These are phyloP conservation scores for Heliconius eleuchia DNA, from an alignment of 1,140 invertebrate species.

Conservation along the genomic window DNA sequence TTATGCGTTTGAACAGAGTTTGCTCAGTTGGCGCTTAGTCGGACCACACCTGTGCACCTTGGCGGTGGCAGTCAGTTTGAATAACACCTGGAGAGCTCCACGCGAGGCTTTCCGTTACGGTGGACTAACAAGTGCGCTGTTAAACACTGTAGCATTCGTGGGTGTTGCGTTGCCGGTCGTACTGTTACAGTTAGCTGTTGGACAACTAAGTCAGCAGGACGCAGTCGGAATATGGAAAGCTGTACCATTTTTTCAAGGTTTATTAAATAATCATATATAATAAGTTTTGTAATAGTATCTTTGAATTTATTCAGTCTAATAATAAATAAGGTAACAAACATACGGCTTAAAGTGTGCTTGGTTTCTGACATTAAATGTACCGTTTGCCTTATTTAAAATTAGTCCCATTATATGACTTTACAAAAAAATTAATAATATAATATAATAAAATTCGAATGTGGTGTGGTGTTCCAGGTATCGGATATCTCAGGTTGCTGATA, in stretches of 20 bases:
- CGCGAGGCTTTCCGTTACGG: conserved; percentile 79
- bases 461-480: conserved; percentile 80
- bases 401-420: too few relatives aligned
- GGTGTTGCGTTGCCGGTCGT: conserved; percentile 87
- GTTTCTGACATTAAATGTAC: too few relatives aligned
- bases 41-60: conserved; percentile 73
- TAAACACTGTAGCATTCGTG: conserved; percentile 84
- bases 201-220: conserved; percentile 89
- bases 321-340: too few relatives aligned
- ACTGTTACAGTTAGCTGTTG: conserved; percentile 89
- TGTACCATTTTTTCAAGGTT: conserved; percentile 89
- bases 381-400: too few relatives aligned
- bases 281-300: neutral
- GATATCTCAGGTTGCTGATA: conserved; percentile 81
- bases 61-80: conserved; percentile 79
- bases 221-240: conserved; percentile 90
- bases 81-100: conserved; percentile 81
- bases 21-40: conserved; percentile 51
- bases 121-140: conserved; percentile 85
- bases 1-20: conserved; percentile 38
- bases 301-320: too few relatives aligned
- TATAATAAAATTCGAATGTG: neutral
- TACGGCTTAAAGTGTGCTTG: too few relatives aligned
- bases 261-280: neutral
- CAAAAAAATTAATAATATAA: too few relatives aligned